These are phyloP conservation scores for Artibeus jamaicensis DNA, from an alignment of 2,797 vertebrate genomes.

Conservation along the genomic window DNA sequence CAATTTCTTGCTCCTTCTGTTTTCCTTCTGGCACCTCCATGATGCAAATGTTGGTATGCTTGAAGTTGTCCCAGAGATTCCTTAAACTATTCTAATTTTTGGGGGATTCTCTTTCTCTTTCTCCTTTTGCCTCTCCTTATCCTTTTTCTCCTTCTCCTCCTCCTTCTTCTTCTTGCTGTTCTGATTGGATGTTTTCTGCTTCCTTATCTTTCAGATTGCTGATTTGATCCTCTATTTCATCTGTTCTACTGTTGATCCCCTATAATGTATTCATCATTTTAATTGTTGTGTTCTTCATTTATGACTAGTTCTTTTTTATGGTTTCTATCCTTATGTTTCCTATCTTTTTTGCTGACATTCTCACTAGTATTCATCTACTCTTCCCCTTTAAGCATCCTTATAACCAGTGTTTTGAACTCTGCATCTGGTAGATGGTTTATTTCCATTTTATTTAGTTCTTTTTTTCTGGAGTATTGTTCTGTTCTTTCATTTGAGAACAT, in stretches of 20 bases:
- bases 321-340: neutral
- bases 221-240: neutral
- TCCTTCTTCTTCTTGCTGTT: neutral
- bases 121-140: neutral
- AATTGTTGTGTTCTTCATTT: neutral
- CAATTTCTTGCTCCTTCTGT: neutral
- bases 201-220: neutral
- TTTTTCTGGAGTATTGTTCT: neutral
- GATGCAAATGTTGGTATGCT: neutral
- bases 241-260: neutral
- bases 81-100: too few species aligned
- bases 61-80: neutral
- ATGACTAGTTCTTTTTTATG: neutral
- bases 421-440: neutral
- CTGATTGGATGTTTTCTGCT: neutral
- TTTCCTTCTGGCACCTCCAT: neutral
- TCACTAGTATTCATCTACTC: neutral
- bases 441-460: neutral
- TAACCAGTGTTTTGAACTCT: neutral
- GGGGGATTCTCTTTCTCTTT: too few species aligned
- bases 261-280: neutral
- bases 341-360: neutral
- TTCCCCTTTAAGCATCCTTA: neutral
- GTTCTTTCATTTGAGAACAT: neutral
- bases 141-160: neutral